Conservation (phyloP, 2,888 invertebrate species). For the Lutraria lutraria region DNA sequence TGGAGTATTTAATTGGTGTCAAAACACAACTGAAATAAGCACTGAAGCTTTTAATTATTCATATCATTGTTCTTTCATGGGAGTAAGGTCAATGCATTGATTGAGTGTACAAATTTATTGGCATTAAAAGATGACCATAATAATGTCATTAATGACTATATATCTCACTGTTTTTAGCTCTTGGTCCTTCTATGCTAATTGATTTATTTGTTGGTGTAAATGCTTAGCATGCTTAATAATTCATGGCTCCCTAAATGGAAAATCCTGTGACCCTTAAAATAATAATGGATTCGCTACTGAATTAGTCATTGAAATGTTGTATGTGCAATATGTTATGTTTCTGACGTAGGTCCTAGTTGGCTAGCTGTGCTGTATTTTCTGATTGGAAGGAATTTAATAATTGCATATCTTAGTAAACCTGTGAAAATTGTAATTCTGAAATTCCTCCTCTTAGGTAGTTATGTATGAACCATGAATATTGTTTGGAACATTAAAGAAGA, state of each 20-base stretch:
- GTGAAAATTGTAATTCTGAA: too few relatives aligned
- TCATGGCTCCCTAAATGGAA: neutral
- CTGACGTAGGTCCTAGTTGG: neutral
- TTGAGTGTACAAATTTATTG: neutral
- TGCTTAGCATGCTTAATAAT: conserved; percentile 2
- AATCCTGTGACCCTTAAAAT: neutral
- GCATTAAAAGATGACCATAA: neutral
- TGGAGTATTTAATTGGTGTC: neutral
- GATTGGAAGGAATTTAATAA: too few relatives aligned
- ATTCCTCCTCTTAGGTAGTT: neutral
- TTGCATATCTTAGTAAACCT: too few relatives aligned
- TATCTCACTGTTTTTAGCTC: neutral
- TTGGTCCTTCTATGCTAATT: neutral
- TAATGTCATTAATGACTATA: too few relatives aligned
- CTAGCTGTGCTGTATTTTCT: too few relatives aligned
- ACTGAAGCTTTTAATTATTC: neutral
- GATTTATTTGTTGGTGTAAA: neutral
- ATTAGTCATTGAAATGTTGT: neutral
- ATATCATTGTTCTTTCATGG: neutral
- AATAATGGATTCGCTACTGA: neutral
- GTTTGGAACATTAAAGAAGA: neutral
- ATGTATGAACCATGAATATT: neutral
- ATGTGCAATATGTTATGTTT: neutral
- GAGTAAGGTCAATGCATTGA: neutral
- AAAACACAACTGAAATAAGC: neutral